Conservation (phyloP, 2,888 invertebrate species). For the Desoria tigrina region DNA sequence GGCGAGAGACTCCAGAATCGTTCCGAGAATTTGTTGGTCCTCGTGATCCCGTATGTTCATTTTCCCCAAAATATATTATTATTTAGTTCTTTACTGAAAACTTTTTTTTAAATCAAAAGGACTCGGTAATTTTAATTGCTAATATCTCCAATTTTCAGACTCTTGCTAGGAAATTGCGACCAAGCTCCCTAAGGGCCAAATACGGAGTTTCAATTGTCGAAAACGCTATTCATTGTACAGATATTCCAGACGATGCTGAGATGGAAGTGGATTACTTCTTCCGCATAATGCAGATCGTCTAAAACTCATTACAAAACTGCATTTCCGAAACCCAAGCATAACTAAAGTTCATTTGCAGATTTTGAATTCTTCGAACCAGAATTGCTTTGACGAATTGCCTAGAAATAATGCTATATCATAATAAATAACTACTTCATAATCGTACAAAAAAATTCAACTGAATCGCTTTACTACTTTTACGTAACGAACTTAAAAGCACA, state of each 20-base stretch:
- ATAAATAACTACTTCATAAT: too few species aligned
- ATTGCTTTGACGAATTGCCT: too few species aligned
- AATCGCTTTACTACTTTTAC: too few species aligned
- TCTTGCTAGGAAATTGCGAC: conserved; percentile 79
- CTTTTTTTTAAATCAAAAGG: not conserved
- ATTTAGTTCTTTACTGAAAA: conserved; percentile 6
- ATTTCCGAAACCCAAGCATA: too few species aligned
- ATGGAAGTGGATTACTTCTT: conserved; percentile 65
- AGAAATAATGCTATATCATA: too few species aligned
- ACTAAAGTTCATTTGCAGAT: too few species aligned
- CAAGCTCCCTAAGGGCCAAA: conserved; percentile 78
- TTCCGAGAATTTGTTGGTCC: conserved; percentile 87
- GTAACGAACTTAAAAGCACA: too few species aligned
- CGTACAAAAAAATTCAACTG: too few species aligned
- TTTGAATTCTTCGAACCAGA: too few species aligned
- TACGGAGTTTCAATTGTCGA: conserved; percentile 78
- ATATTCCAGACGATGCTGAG: conserved; percentile 80
- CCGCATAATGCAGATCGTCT: conserved; percentile 36
- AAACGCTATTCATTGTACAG: conserved; percentile 92
- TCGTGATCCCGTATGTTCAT: conserved; percentile 78
- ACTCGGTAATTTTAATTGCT: not conserved
- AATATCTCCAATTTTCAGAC: conserved; percentile 64
- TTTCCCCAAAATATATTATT: not conserved
- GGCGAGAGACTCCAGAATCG: conserved; percentile 63
- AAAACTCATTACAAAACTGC: not conserved